Evolutionary conservation across 1,140 invertebrate species (phyloP).

Genomic region (Polypedilum pembai): DNA sequence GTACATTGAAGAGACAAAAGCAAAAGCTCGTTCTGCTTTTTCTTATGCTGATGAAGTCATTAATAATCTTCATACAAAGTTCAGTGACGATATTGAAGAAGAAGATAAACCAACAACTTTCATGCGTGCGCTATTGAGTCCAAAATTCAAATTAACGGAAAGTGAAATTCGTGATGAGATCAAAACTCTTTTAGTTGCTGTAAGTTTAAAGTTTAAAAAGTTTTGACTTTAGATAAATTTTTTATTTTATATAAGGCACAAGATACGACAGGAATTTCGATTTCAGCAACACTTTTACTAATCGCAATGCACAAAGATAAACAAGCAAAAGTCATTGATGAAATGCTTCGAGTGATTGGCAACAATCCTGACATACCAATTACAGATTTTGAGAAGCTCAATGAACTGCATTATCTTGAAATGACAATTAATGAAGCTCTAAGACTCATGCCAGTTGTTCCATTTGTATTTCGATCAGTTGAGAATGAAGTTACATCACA

Average conservation of each 20-base stretch:
- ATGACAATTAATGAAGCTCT: slow-evolving; percentile 55
- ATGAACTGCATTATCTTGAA: slow-evolving; percentile 49
- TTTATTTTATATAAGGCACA: slow-evolving; percentile 38
- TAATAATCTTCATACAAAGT: neutral
- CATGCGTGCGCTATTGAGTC: neutral
- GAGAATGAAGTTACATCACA: slow-evolving; percentile 33
- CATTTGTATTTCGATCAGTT: slow-evolving; percentile 32
- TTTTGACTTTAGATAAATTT: neutral
- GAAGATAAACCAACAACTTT: neutral
- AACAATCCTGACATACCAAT: slow-evolving; percentile 43
- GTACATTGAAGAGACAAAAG: neutral
- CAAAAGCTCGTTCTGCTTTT: neutral
- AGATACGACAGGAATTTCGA: slow-evolving; percentile 40
- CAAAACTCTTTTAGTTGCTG: neutral
- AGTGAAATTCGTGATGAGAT: neutral
- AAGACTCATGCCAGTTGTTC: slow-evolving; percentile 40
- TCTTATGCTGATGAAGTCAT: neutral
- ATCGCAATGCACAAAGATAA: slow-evolving; percentile 39
- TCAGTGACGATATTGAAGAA: neutral
- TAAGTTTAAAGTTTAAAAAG: neutral
- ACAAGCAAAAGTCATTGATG: slow-evolving; percentile 52
- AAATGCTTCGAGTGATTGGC: slow-evolving; percentile 50
- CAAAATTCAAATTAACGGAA: neutral
- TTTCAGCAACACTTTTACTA: slow-evolving; percentile 36
- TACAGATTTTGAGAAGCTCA: slow-evolving; percentile 50